Conservation (phyloP, 2,113 vertebrate genomes). For the Boulengeromyrus knoepffleri region DNA sequence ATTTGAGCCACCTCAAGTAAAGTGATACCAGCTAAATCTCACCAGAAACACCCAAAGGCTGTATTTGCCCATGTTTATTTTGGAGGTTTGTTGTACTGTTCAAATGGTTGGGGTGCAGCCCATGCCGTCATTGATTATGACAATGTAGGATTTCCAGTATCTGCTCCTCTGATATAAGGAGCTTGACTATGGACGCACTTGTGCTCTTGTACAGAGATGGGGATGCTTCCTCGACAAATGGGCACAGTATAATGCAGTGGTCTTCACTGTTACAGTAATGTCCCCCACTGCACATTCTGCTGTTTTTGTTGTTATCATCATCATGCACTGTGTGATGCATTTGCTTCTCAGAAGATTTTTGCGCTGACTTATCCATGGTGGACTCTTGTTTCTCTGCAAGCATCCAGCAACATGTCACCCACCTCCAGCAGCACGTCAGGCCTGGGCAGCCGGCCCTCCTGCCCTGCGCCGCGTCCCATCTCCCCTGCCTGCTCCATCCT, state of each 20-base stretch:
- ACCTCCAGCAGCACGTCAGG: slow-evolving; percentile 73
- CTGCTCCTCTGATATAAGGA: neutral
- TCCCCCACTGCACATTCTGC: neutral
- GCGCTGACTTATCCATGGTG: neutral
- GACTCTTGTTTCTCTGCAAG: slow-evolving; percentile 51
- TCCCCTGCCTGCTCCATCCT: slow-evolving; percentile 62
- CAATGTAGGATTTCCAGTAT: neutral
- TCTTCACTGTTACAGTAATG: neutral
- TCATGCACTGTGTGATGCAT: neutral
- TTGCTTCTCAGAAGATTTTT: neutral
- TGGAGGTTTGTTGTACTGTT: neutral
- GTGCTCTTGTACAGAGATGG: neutral
- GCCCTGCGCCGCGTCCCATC: slow-evolving; percentile 53
- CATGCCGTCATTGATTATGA: neutral
- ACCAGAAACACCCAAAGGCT: neutral
- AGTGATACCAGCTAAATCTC: neutral
- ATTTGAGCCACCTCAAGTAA: neutral
- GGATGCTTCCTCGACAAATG: neutral
- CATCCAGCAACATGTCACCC: slow-evolving; percentile 82
- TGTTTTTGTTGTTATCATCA: neutral
- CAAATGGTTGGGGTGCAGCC: neutral
- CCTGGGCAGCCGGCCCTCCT: slow-evolving; percentile 77
- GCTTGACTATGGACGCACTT: neutral
- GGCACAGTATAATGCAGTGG: neutral
- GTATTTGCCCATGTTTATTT: neutral